These are phyloP conservation scores for Ochotona princeps DNA, from an alignment of 2,113 vertebrate species.

Conservation along the genomic window DNA sequence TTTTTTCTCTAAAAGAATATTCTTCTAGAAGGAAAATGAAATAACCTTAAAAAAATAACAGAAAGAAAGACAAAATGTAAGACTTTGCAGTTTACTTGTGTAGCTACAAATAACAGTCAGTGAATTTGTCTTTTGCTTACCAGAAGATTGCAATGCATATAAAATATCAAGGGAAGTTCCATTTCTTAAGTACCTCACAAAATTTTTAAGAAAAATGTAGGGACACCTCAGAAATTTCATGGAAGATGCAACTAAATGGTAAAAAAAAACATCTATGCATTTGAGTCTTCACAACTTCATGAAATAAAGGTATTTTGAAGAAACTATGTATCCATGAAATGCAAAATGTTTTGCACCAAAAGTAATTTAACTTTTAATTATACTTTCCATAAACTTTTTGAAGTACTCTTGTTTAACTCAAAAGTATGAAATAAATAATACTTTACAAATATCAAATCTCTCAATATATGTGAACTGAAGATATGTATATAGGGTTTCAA, in stretches of 20 bases:
- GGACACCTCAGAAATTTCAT: too few relatives aligned
- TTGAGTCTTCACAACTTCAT: too few relatives aligned
- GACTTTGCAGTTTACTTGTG: neutral
- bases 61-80: neutral
- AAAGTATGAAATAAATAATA: neutral
- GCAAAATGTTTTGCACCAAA: too few relatives aligned
- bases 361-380: too few relatives aligned
- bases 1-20: constrained; percentile 4
- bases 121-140: neutral
- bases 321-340: too few relatives aligned
- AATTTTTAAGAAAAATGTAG: neutral
- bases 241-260: too few relatives aligned
- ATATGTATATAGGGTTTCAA: neutral
- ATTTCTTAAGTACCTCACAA: neutral
- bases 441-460: neutral
- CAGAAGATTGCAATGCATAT: neutral
- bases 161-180: neutral
- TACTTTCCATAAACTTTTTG: too few relatives aligned
- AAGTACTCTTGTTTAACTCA: neutral
- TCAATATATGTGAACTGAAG: neutral
- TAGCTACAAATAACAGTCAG: neutral
- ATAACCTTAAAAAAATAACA: neutral
- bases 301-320: too few relatives aligned
- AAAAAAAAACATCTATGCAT: too few relatives aligned
- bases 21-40: neutral